Percentiles rank a stretch among this genome's conserved stretches.
phyloP scores from a whole-genome alignment of 2,113 vertebrate genomes.

The Stercorarius parasiticus region DNA sequence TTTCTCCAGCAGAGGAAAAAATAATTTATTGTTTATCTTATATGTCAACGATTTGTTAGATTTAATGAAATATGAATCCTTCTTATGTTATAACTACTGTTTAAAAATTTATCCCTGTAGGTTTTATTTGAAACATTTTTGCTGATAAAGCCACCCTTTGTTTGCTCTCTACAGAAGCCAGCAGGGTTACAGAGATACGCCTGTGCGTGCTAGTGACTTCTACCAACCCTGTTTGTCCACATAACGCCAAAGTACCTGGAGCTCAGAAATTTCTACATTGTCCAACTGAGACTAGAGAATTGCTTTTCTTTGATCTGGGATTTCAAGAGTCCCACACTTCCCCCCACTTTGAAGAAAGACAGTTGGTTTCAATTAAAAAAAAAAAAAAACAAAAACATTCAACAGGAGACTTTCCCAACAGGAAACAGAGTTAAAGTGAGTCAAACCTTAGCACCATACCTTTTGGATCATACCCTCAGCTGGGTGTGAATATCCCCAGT shows the following conservation, averaged over 20 bases:
- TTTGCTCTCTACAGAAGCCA: background rate
- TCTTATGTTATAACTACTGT: background rate
- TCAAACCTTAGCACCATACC: background rate
- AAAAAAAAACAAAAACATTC: background rate
- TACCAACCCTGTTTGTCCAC: background rate
- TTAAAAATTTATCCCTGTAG: background rate
- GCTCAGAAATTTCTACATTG: background rate
- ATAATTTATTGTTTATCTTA: background rate
- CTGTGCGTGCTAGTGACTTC: background rate
- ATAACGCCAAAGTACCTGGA: background rate
- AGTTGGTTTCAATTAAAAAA: slow-evolving; percentile 10
- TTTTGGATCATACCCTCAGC: background rate
- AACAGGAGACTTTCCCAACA: background rate
- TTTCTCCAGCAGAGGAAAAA: background rate
- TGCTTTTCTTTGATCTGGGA: slow-evolving; percentile 11
- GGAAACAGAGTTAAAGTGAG: background rate
- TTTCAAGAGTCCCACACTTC: background rate
- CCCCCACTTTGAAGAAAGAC: background rate
- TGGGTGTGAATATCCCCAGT: background rate
- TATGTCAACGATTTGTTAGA: background rate
- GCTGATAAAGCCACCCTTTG: background rate
- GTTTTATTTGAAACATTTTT: background rate
- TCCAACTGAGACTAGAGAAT: background rate
- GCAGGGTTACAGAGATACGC: background rate
- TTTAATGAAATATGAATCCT: background rate